Conservation (phyloP, 64 coral and sea anemone genomes). For the Montipora efflorescens region DNA sequence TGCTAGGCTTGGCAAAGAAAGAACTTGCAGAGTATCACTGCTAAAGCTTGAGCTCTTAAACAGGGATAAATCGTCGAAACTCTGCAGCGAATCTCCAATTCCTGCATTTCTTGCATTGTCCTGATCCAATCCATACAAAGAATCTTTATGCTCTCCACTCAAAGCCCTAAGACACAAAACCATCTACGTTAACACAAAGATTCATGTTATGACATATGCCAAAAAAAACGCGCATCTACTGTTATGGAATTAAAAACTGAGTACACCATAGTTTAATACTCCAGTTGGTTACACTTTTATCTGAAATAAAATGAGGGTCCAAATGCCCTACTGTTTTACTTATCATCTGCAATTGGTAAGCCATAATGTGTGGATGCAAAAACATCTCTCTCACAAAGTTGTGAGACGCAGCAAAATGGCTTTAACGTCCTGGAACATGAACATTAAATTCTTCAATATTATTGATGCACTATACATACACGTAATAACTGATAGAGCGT, state of each 20-base stretch:
- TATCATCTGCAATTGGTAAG: too few relatives aligned
- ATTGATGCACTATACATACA: too few relatives aligned
- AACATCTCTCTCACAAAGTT: too few relatives aligned
- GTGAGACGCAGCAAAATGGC: too few relatives aligned
- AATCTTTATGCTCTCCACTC: background rate
- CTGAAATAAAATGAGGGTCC: too few relatives aligned
- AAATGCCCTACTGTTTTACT: too few relatives aligned
- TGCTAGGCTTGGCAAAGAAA: conserved; percentile 4
- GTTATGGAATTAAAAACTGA: background rate
- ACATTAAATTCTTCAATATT: too few relatives aligned
- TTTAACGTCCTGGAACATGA: too few relatives aligned
- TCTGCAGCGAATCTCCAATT: background rate
- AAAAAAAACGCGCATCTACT: background rate
- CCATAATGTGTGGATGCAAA: too few relatives aligned
- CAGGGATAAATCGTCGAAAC: background rate
- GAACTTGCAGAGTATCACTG: background rate
- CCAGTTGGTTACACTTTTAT: too few relatives aligned
- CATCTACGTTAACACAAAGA: background rate
- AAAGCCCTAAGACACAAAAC: conserved; percentile 2
- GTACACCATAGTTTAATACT: background rate
- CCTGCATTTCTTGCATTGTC: background rate
- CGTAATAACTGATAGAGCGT: too few relatives aligned
- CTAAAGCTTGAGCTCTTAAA: conserved; percentile 18
- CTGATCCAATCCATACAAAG: background rate
- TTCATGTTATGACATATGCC: background rate